These are phyloP conservation scores for Semotilus atromaculatus DNA, from an alignment of 2,797 vertebrate species.

Conservation along the genomic window DNA sequence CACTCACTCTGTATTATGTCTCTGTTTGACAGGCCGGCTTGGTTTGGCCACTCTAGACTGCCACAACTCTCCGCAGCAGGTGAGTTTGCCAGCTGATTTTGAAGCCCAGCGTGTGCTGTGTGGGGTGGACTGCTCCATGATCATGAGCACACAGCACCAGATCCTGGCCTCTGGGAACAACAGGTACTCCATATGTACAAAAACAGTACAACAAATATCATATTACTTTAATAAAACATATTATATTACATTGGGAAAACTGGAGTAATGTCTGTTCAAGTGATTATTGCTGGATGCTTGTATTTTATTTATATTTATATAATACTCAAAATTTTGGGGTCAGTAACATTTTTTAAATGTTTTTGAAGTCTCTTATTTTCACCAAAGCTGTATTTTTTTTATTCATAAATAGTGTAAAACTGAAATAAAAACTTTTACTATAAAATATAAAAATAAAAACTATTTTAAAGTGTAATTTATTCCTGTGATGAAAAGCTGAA, in stretches of 20 bases:
- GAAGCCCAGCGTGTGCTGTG: conserved; percentile 91
- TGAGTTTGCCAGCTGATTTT: conserved; percentile 82
- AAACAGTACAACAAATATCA: background rate
- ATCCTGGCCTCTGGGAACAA: conserved; percentile 95
- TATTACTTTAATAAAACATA: background rate
- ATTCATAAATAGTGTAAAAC: background rate
- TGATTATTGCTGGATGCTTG: background rate
- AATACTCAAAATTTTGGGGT: background rate
- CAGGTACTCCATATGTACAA: conserved; percentile 77
- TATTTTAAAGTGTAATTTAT: background rate
- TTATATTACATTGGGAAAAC: background rate
- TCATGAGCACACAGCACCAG: conserved; percentile 85
- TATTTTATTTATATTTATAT: background rate
- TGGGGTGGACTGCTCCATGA: conserved; percentile 95
- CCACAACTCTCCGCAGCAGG: conserved; percentile 91
- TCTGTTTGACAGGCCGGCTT: conserved; percentile 85
- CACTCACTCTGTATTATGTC: background rate
- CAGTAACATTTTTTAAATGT: background rate
- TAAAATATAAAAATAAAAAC: too few relatives aligned
- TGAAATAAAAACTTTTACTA: background rate
- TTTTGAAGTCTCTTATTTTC: background rate
- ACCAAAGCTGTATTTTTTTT: background rate
- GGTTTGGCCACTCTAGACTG: conserved; percentile 90
- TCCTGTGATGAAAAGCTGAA: background rate
- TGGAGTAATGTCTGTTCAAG: background rate